A percentile compares a stretch with the other conserved stretches of the same genome.
Evolutionary conservation across 2,888 invertebrate species (phyloP).

Genomic region (Galerucella nymphaeae): DNA sequence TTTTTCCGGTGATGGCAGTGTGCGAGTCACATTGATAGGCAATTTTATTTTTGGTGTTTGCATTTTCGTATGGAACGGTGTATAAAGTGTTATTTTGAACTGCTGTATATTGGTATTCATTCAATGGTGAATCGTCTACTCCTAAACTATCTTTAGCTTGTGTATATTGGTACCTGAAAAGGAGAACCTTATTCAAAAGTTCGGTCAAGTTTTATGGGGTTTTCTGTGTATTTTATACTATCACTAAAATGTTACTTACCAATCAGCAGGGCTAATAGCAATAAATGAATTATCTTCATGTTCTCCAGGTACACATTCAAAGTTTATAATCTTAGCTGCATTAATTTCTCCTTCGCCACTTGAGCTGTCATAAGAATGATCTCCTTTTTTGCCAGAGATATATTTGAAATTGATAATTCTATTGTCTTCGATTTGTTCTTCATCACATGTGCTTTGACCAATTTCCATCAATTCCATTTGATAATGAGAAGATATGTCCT

Average conservation of each 20-base stretch:
- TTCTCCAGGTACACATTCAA: slow-evolving; percentile 35
- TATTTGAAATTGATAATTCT: slow-evolving; percentile 38
- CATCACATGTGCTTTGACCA: background rate
- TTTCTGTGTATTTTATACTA: too few species aligned
- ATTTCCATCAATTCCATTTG: slow-evolving; percentile 30
- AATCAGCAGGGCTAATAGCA: slow-evolving; percentile 20
- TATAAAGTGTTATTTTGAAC: slow-evolving; percentile 7
- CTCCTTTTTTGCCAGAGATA: slow-evolving; percentile 23
- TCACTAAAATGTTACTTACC: slow-evolving; percentile 11
- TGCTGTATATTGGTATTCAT: too few species aligned
- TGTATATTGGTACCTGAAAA: slow-evolving; percentile 45
- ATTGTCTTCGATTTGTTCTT: background rate
- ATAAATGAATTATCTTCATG: slow-evolving; percentile 24
- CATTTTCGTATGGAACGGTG: slow-evolving; percentile 29
- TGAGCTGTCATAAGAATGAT: slow-evolving; percentile 4
- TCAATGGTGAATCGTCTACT: slow-evolving; percentile 27
- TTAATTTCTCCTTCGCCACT: slow-evolving; percentile 4
- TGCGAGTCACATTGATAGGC: background rate
- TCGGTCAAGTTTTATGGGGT: too few species aligned
- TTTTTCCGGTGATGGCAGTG: slow-evolving; percentile 50
- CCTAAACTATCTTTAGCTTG: slow-evolving; percentile 46
- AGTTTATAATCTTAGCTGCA: slow-evolving; percentile 31
- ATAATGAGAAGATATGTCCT: slow-evolving; percentile 44
- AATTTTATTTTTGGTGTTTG: background rate
- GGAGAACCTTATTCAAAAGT: too few species aligned